Percentiles rank a stretch among this genome's conserved stretches.
These are phyloP conservation scores for Agrilus cyanescens DNA, from an alignment of 2,888 invertebrate genomes.

Conservation along the genomic window DNA sequence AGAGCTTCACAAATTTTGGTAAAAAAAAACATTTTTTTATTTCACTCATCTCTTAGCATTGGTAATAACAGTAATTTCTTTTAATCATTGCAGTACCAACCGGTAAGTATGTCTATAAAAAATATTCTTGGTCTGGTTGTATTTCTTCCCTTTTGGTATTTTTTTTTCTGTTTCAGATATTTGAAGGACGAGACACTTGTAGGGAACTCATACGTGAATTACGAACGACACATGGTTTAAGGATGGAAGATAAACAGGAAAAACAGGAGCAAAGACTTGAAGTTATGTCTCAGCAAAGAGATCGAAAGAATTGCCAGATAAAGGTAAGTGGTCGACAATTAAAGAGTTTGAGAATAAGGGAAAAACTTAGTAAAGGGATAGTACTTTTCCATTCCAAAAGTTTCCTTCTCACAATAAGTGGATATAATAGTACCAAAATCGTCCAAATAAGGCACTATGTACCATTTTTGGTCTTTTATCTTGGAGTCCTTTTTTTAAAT, in stretches of 20 bases:
- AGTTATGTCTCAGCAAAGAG: conserved; percentile 29
- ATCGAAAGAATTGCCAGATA: conserved; percentile 17
- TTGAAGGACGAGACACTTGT: conserved; percentile 55
- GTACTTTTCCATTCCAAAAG: too few relatives aligned
- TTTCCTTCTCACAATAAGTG: too few relatives aligned
- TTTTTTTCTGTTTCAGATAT: conserved; percentile 42
- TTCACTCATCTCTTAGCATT: background rate
- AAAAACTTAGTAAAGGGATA: too few relatives aligned
- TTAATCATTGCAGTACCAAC: background rate
- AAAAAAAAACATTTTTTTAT: conserved; percentile 13
- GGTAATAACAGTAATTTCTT: background rate
- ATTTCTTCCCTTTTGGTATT: background rate
- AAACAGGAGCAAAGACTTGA: conserved; percentile 23
- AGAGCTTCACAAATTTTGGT: conserved; percentile 62
- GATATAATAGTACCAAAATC: too few relatives aligned
- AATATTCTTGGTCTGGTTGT: background rate
- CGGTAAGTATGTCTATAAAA: background rate
- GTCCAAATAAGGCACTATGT: too few relatives aligned
- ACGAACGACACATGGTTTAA: conserved; percentile 53
- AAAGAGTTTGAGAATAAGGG: too few relatives aligned
- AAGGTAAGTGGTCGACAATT: conserved; percentile 9
- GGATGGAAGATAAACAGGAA: conserved; percentile 40
- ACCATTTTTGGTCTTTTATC: too few relatives aligned
- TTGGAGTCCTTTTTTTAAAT: too few relatives aligned
- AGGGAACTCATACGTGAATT: conserved; percentile 60